A percentile compares a stretch with the other conserved stretches of the same genome.
Evolutionary conservation across 2,113 vertebrate species (phyloP).

Genomic region (Chloroceryle aenea): DNA sequence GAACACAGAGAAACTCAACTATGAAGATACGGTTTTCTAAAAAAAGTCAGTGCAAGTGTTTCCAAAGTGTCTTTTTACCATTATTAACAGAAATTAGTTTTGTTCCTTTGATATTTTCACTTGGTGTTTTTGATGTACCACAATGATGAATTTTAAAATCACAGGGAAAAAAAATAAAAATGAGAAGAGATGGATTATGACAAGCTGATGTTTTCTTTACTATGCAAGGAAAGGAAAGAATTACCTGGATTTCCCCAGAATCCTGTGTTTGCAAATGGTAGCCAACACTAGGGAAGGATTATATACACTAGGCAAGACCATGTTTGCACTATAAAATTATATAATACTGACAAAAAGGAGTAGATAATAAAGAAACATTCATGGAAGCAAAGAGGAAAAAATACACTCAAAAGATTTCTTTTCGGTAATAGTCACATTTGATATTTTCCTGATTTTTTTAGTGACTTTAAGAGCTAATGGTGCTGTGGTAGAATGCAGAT

Average conservation of each 20-base stretch:
- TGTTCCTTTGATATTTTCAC: not conserved
- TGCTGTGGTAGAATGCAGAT: not conserved
- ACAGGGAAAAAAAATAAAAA: not conserved
- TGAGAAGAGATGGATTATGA: not conserved
- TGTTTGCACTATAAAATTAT: not conserved
- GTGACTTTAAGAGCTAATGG: not conserved
- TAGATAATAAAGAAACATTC: not conserved
- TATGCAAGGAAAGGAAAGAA: not conserved
- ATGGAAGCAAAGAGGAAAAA: not conserved
- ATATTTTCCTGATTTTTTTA: not conserved
- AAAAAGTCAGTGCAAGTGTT: not conserved
- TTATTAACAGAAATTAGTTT: not conserved
- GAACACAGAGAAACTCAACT: not conserved
- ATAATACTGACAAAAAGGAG: not conserved
- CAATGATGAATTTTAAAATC: not conserved
- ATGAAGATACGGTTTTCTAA: not conserved
- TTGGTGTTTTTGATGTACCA: not conserved
- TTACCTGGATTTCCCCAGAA: not conserved
- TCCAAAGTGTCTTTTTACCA: not conserved
- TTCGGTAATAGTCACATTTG: not conserved
- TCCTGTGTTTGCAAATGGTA: not conserved
- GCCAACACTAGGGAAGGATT: not conserved
- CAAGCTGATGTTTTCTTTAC: not conserved
- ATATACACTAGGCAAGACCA: fast-evolving
- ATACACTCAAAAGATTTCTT: fast-evolving